Conservation (phyloP, 1,140 invertebrate genomes). For the Ceratina australensis region DNA sequence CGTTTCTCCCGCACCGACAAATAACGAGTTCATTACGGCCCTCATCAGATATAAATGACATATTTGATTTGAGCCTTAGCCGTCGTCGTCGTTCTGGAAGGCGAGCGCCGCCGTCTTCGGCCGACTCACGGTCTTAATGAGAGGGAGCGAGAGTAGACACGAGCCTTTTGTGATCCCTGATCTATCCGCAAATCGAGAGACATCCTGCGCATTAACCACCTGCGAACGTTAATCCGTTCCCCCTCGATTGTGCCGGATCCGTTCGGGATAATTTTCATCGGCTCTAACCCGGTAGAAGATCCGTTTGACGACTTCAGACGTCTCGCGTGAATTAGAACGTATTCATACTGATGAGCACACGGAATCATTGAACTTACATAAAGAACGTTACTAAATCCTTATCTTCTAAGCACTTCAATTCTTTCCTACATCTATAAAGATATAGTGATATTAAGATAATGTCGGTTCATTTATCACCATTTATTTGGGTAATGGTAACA, state of each 20-base stretch:
- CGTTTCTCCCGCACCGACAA: conserved; percentile 65
- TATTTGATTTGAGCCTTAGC: conserved; percentile 68
- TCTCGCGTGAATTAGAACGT: not conserved
- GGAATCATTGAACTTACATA: no score
- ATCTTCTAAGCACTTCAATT: no score
- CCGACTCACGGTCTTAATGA: conserved; percentile 49
- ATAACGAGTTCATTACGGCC: conserved; percentile 72
- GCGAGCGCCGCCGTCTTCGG: not conserved
- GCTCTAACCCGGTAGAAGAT: not conserved
- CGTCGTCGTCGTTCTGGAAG: conserved; percentile 31
- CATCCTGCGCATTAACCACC: conserved; percentile 48
- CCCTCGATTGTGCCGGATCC: not conserved
- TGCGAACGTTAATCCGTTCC: conserved; percentile 48
- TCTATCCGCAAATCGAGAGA: conserved; percentile 48
- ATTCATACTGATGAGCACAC: not conserved
- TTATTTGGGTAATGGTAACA: no score
- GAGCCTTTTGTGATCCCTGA: conserved; percentile 50
- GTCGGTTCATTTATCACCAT: no score
- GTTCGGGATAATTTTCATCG: conserved; percentile 10
- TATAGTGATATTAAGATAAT: no score
- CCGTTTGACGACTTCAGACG: conserved; percentile 7
- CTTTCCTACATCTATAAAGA: no score
- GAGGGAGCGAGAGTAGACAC: conserved; percentile 13
- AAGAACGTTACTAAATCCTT: no score
- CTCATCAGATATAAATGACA: conserved; percentile 74